Base-by-base conservation (phyloP, 2,888 invertebrate genomes). In the Neoascia interrupta region DNA sequence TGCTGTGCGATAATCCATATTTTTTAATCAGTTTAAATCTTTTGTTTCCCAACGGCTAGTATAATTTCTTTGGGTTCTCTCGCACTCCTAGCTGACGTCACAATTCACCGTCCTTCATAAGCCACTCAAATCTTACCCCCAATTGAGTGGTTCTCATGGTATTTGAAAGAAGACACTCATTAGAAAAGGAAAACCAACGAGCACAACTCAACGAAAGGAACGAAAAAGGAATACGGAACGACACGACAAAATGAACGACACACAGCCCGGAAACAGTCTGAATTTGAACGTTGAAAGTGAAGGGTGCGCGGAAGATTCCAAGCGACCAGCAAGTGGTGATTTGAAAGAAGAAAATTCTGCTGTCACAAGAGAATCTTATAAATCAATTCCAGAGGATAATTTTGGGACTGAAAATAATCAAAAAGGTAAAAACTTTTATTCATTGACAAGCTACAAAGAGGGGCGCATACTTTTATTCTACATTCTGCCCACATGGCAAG, bases 361-460 rank as follows among this genome's bases (percentile, higher is more conserved):
- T 39, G 8, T 53, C 26, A 51, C 16, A n/a, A 80, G 61, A 11
- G 85, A 88, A 36, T 85, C 90, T 31, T 92, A 92, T 85, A 92
- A 91, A 85, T 89, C 90, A 41, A 90, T 92, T 82, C 90, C 91
- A 74, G 92, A 92, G 83, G 85, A 90, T 82, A 91, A 91, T 86
- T 88, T 90, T 89, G 91, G 39, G 18, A 34, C 28, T 11, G 60
- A 68, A 34, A 68, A 72, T 49, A 63, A 56, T 68, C 56, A 61
- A 53, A 66, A 39, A 74, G 69, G 70, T 74, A 69, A 47, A 10
- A n/a, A 37, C 60, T 53, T 51, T 41, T 43, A 41, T 66, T 72
- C 37, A 45, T 15, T 19, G 47, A 63, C 23, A n/a, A n/a, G n/a
- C n/a, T n/a, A n/a, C n/a, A n/a, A n/a, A n/a, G n/a, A n/a, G n/a